A percentile compares a stretch with the other conserved stretches of the same genome.
Evolutionary conservation across 2,888 invertebrate species (phyloP).

Genomic region (Phalera bucephala): DNA sequence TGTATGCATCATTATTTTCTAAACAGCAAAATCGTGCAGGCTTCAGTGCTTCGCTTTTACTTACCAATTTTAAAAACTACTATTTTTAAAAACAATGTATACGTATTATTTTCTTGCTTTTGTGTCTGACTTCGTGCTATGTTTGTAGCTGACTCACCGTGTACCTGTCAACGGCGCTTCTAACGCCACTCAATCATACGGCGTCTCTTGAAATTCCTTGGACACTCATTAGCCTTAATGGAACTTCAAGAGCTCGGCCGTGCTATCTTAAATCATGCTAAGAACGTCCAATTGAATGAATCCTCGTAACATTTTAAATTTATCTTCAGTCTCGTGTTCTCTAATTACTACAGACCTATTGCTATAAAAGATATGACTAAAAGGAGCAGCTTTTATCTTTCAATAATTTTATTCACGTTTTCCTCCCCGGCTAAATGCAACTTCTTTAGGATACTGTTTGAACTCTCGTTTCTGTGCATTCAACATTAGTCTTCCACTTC

Average conservation of each 20-base stretch:
- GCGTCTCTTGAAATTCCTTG: conserved; percentile 62
- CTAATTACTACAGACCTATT: conserved; percentile 31
- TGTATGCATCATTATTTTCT: conserved; percentile 15
- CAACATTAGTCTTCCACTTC: conserved; percentile 38
- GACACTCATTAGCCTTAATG: conserved; percentile 71
- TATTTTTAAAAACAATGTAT: conserved; percentile 14
- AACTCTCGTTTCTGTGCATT: conserved; percentile 32
- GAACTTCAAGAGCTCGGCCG: conserved; percentile 56
- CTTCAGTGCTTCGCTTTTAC: no score
- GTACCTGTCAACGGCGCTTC: conserved; percentile 71
- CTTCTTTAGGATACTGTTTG: conserved; percentile 42
- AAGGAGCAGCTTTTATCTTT: conserved; percentile 45
- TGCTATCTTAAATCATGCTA: conserved; percentile 54
- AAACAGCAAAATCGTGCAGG: conserved; percentile 10
- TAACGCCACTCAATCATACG: conserved; percentile 65
- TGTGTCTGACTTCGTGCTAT: conserved; percentile 39
- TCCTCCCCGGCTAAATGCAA: conserved; percentile 27
- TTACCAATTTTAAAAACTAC: no score
- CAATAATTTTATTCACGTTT: conserved; percentile 35
- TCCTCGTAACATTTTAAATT: conserved; percentile 42
- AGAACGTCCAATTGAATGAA: conserved; percentile 41
- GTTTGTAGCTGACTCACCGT: conserved; percentile 64
- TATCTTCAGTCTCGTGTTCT: conserved; percentile 27
- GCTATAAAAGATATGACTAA: conserved; percentile 37
- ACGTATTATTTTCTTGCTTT: conserved; percentile 33